Base-by-base conservation (phyloP, 2,113 vertebrate species). In the Ornithorhynchus anatinus region DNA sequence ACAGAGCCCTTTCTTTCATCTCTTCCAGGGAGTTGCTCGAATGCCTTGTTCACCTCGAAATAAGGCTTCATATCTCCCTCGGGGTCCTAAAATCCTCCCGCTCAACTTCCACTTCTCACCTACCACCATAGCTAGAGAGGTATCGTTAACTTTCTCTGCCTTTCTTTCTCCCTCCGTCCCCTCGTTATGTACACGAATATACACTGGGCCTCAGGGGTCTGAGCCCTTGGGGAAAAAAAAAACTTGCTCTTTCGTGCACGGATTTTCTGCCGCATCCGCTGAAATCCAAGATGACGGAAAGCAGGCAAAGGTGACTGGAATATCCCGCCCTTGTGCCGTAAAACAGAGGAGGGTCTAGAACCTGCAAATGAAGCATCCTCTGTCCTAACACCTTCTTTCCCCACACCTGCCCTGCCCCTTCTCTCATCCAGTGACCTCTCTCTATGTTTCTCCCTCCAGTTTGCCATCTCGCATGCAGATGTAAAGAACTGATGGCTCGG, bases 181-280 rank as follows among this genome's bases (percentile, higher is more conserved):
- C 37, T 17, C 51, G 40, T 83, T 90, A 88, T 89, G 14, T 89
- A 89, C 75, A 89, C 54, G 75, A 83, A 85, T 73, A 76, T 81
- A 81, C 75, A 88, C 58, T 75, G 84, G 84, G 61, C 80, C 81
- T 59, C 39, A 76, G 79, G 53, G 68, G 20, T 54, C 43, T 47
- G 62, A 25, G 68, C 53, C 58, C 16, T 64, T 56, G 73, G 68
- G 27, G 59, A 59, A 81, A 82, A 85, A 7, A 0, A 53, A 38
- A 79, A 83, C 37, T 52, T 84, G 74, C 48, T 74, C 72, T 79
- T 63, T 57, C 71, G 52, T 77, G 60, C 47, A 67, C 74, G 65
- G 58, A 66, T 42, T 42, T 79, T 68, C 79, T 80, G 37, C 32
- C 79, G 62, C 56, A 72, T 56, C 59, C 45, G 68, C 12, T 37